Conservation (phyloP, 2,797 vertebrate species). For the Onychomys arenicola region DNA sequence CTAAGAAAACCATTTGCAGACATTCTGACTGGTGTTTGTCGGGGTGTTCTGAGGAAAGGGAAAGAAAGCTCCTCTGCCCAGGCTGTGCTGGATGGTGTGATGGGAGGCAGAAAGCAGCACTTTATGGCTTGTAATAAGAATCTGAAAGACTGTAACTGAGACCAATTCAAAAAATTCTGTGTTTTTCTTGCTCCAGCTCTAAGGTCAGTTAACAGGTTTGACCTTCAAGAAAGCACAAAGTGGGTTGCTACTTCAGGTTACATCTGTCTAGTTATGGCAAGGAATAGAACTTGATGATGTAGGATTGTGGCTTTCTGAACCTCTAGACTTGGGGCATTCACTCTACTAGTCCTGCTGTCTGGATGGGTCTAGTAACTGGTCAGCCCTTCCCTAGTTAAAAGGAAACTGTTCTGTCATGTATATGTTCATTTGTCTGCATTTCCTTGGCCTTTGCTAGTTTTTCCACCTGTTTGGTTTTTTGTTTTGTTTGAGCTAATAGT, state of each 20-base stretch:
- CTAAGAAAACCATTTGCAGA: slow-evolving; percentile 26
- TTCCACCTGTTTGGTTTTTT: background rate
- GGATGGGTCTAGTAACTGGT: background rate
- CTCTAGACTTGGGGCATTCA: background rate
- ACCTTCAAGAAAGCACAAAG: background rate
- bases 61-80: background rate
- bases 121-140: background rate
- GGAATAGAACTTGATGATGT: background rate
- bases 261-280: background rate
- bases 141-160: slow-evolving; percentile 2
- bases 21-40: background rate
- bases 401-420: background rate
- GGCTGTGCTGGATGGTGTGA: background rate
- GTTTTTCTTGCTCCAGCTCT: background rate
- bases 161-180: slow-evolving; percentile 34
- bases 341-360: background rate
- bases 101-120: slow-evolving; percentile 14
- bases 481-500: background rate
- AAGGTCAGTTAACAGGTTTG: background rate
- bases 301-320: slow-evolving; percentile 44
- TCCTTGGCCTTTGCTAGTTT: background rate
- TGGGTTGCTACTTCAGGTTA: background rate
- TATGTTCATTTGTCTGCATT: slow-evolving; percentile 44
- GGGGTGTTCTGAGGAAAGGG: background rate
- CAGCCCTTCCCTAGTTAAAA: slow-evolving; percentile 2